Evolutionary conservation across 2,888 invertebrate genomes (phyloP), one percentile per base, ranked within the genome.

Genomic region (Drosophila cognata): DNA sequence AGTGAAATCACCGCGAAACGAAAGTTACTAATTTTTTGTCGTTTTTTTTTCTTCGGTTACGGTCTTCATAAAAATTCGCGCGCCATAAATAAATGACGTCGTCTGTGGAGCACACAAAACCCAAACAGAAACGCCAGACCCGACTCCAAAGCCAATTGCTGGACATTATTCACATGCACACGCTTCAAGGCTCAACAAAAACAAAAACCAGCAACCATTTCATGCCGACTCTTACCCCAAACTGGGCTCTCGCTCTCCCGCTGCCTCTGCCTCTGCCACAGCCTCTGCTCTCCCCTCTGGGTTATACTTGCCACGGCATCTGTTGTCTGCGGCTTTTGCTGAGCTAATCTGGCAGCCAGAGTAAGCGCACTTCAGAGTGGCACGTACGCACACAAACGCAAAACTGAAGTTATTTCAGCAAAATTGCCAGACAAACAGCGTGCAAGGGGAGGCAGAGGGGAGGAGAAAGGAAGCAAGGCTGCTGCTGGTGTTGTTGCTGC

Each of bases 331-430:
- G 88, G 90, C 41, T 89, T 89, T 88, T 79, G 85, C 63, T 61
- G 77, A 89, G 90, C 88, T 88, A 88, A 88, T 88, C 88, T 89
- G 82, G 75, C 79, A 74, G 72, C 72, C 82, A 79, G 76, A 81
- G 69, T 36, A 64, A 67, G 72, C 76, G 88, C 85, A 88, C 89
- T 85, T 88, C 88, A 85, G 82, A 85, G 85, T 76, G 85, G 90
- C 85, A 86, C 87, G 84, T 88, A 88, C 84, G 89, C 90, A 90
- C 86, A 88, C 86, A 88, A 71, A 88, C 72, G 86, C 90, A 86
- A 77, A 72, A 78, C 89, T 90, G 87, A 83, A 90, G 87, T 86
- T 86, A 90, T 86, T 90, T 88, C 85, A 88, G 84, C 85, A 88
- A 89, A 86, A 86, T 89, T 89, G 85, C 88, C 88, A 88, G 88